Base-by-base conservation (phyloP, 2,113 vertebrate genomes). In the Haplochromis burtoni region DNA sequence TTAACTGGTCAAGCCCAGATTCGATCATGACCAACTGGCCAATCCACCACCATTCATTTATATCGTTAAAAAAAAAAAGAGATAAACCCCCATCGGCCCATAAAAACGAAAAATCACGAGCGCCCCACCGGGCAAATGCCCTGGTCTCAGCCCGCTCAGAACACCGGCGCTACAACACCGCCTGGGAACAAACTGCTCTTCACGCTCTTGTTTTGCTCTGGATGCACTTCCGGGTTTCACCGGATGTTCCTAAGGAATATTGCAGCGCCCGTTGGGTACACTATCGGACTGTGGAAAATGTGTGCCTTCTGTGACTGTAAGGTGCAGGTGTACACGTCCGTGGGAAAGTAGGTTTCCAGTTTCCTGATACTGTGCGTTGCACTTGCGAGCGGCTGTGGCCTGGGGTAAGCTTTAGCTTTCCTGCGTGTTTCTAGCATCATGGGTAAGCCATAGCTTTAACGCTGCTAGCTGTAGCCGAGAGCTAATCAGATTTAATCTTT, bases 211-310 rank as follows among this genome's bases (percentile, higher is more conserved):
- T 57, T 53, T 61, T 16, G 2, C 16, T 8, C 11, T 19, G 33
- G 13, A 8, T 19, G 10, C 26, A 84, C 80, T 89, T 95, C 94
- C 91, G 88, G 26, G 21, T 14, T 12, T 2, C 5, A 53, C 79
- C 90, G 95, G 95, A 95, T 84, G 91, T 94, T 86, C 78, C 49
- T 9, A 4, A 19, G 9, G 8, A 21, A 83, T 7, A 61, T 11
- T 14, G 68, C 31, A 31, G 2, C 80, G 29, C 19, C 14, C 73
- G 35, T 51, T 16, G 16, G 81, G 33, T 57, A 12, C 35, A 26
- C 17, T 45, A 6, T 33, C 7, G 19, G 40, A 26, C 2, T 5
- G 8, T 19, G 47, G 3, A 3, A 68, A 84, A 89, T 82, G 59
- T 57, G 53, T 73, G 3, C 55, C 24, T 73, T 10, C 26, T 24